Conservation (phyloP, 2,113 vertebrate genomes). For the Callipepla californica region DNA sequence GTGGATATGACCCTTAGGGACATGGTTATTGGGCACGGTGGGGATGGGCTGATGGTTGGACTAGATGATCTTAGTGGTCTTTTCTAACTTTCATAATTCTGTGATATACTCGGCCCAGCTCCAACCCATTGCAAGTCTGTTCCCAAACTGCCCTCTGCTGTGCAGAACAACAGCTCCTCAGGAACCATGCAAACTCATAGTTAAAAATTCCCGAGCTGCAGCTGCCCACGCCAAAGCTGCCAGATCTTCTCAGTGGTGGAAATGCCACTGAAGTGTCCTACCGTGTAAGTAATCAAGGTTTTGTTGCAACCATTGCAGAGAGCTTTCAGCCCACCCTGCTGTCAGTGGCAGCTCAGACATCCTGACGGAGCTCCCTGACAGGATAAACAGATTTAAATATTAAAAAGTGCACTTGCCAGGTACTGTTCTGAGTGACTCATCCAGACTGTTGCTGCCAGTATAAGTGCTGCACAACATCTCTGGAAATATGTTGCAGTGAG, state of each 20-base stretch:
- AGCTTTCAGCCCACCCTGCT: neutral
- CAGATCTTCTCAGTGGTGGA: neutral
- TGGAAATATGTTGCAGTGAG: neutral
- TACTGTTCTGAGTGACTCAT: neutral
- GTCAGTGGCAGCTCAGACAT: neutral
- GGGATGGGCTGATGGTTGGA: no score
- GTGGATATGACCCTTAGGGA: no score
- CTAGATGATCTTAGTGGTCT: no score
- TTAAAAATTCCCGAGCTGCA: neutral
- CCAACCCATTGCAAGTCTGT: neutral
- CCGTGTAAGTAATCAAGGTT: neutral
- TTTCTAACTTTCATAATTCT: no score
- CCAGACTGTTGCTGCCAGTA: neutral
- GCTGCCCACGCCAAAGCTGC: neutral
- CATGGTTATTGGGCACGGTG: no score
- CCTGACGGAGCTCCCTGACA: neutral
- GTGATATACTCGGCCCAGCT: neutral
- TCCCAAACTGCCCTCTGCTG: neutral
- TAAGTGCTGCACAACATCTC: neutral
- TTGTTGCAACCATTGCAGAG: neutral
- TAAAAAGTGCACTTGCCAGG: neutral
- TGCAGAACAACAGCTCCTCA: neutral
- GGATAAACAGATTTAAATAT: neutral
- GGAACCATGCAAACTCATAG: neutral
- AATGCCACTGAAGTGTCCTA: neutral